Percentiles rank a stretch among this genome's conserved stretches.
These are phyloP conservation scores for Drosophila parabipectinata DNA, from an alignment of 1,140 invertebrate genomes.

Conservation along the genomic window DNA sequence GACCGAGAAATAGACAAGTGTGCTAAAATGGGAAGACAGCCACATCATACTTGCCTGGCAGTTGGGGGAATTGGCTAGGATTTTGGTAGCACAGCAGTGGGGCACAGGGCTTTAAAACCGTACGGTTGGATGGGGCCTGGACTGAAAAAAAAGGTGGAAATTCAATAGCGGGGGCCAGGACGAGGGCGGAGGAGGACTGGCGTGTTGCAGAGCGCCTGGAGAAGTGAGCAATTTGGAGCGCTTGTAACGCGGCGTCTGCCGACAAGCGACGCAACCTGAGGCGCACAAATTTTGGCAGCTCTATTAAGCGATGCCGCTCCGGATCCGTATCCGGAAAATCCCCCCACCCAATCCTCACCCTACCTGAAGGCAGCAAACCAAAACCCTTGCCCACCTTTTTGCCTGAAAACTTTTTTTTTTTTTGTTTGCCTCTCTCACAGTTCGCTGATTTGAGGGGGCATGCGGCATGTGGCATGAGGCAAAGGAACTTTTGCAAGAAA, in stretches of 20 bases:
- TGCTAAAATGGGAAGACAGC: conserved; percentile 32
- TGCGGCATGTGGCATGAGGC: not conserved
- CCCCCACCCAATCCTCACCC: not conserved
- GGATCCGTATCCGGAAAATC: conserved; percentile 34
- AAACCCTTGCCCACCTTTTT: conserved; percentile 28
- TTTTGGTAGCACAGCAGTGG: conserved; percentile 30
- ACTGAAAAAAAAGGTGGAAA: not conserved
- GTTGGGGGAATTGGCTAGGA: conserved; percentile 70
- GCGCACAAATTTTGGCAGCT: conserved; percentile 73
- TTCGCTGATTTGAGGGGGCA: conserved; percentile 10
- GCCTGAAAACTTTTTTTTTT: conserved; percentile 27
- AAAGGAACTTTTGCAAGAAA: conserved; percentile 66
- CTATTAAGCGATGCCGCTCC: conserved; percentile 69
- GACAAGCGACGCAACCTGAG: conserved; percentile 66
- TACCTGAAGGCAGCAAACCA: not conserved
- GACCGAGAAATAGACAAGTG: conserved; percentile 39
- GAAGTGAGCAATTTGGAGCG: conserved; percentile 66
- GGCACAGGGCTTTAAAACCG: conserved; percentile 15
- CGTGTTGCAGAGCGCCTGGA: conserved; percentile 13
- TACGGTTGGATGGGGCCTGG: not conserved
- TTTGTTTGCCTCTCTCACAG: conserved; percentile 43
- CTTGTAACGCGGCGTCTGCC: conserved; percentile 63
- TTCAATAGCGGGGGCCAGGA: not conserved
- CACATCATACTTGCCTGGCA: conserved; percentile 56
- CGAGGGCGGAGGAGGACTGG: not conserved